Evolutionary conservation across 2,888 invertebrate species (phyloP).

Genomic region (Erebia epiphron): DNA sequence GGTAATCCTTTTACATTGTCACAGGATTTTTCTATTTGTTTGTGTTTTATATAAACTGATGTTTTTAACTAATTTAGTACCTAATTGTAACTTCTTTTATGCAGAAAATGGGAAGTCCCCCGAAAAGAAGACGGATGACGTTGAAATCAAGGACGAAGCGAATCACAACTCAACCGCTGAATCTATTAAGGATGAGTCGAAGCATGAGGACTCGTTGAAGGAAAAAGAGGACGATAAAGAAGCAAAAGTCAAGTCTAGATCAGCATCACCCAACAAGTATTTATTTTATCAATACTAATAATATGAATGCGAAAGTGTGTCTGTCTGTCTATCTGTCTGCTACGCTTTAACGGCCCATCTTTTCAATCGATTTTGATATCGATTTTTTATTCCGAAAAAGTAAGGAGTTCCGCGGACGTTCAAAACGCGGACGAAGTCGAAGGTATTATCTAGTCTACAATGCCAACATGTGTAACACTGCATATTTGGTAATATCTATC

Average conservation of each 20-base stretch:
- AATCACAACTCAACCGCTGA: constrained; percentile 54
- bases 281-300: neutral
- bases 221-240: constrained; percentile 55
- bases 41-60: neutral
- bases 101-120: constrained; percentile 77
- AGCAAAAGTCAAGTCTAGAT: constrained; percentile 66
- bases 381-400: no score
- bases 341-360: no score
- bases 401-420: no score
- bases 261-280: constrained; percentile 72
- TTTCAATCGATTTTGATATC: no score
- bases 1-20: no score
- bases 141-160: constrained; percentile 67
- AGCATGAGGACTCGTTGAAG: constrained; percentile 48
- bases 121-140: constrained; percentile 63
- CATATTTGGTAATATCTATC: no score
- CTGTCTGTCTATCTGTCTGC: no score
- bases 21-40: no score
- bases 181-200: constrained; percentile 59
- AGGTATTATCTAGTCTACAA: no score
- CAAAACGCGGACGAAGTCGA: no score
- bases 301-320: no score
- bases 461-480: no score
- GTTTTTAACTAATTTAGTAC: neutral
- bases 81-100: constrained; percentile 18